Conservation (phyloP, 2,797 vertebrate species). For the Euphonia xanthogaster region DNA sequence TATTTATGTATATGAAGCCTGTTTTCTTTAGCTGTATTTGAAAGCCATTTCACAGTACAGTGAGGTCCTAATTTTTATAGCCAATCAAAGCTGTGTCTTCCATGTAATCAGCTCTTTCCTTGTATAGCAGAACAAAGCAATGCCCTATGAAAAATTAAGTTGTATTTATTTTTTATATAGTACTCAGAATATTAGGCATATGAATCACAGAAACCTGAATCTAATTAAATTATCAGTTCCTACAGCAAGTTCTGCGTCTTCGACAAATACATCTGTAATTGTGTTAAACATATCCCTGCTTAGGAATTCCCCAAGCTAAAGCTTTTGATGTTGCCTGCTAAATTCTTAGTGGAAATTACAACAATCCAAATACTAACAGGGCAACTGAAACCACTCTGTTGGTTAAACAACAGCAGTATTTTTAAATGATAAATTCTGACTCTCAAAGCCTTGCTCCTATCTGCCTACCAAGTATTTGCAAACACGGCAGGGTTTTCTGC, state of each 20-base stretch:
- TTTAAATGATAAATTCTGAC: not conserved
- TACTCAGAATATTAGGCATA: conserved; percentile 29
- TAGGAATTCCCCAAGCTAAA: conserved; percentile 33
- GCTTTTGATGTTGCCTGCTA: conserved; percentile 36
- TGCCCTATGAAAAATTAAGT: conserved; percentile 46
- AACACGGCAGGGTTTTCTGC: not conserved
- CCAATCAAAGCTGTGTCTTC: conserved; percentile 2
- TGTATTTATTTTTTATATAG: conserved; percentile 50
- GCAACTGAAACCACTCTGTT: not conserved
- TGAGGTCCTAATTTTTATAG: conserved; percentile 34
- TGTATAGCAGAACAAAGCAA: conserved; percentile 4
- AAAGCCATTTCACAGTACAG: conserved; percentile 28
- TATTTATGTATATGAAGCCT: not conserved
- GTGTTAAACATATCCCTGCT: conserved; percentile 24
- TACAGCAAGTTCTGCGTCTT: conserved; percentile 37
- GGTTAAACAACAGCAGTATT: not conserved
- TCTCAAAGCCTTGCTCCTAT: not conserved
- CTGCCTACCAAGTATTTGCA: not conserved
- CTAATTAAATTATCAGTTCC: conserved; percentile 55
- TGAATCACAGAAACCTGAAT: conserved; percentile 44
- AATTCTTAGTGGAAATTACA: conserved; percentile 11
- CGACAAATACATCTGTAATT: conserved; percentile 45
- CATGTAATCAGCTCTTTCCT: conserved; percentile 9
- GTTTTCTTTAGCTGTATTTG: conserved; percentile 9
- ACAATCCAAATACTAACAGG: not conserved